Conservation (phyloP, 2,888 invertebrate species). For the Saturnia pavonia region DNA sequence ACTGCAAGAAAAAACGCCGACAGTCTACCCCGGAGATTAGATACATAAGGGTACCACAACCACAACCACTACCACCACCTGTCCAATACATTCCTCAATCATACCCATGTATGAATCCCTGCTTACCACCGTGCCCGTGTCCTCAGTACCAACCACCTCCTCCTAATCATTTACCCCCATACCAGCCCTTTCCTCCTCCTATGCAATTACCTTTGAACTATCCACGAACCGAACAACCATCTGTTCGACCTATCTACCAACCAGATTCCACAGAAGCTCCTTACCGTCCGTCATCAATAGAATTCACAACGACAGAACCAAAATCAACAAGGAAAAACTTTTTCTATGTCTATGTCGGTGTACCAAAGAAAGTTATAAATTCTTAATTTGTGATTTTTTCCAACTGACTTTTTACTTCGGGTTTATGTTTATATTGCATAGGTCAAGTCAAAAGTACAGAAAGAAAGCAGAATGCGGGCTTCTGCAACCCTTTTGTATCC, state of each 20-base stretch:
- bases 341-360: slow-evolving; percentile 53
- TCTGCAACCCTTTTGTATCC: background rate
- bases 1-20: background rate
- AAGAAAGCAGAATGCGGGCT: background rate
- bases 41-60: slow-evolving; percentile 25
- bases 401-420: background rate
- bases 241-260: background rate
- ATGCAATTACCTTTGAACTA: background rate
- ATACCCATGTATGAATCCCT: slow-evolving; percentile 10
- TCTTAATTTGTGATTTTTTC: background rate
- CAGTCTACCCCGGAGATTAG: background rate
- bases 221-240: background rate
- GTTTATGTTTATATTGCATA: background rate
- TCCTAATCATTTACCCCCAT: background rate
- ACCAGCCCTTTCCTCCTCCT: background rate
- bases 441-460: background rate
- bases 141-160: slow-evolving; percentile 7
- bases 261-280: background rate
- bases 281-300: background rate
- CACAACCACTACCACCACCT: slow-evolving; percentile 28
- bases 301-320: background rate
- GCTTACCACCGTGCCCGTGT: slow-evolving; percentile 11
- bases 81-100: slow-evolving; percentile 15
- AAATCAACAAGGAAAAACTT: slow-evolving; percentile 31
- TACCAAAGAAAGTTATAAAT: slow-evolving; percentile 44